Percentiles rank a stretch among this genome's conserved stretches.
These are phyloP conservation scores for Pantherophis vulpinus DNA, from an alignment of 2,797 vertebrate genomes.

Conservation along the genomic window DNA sequence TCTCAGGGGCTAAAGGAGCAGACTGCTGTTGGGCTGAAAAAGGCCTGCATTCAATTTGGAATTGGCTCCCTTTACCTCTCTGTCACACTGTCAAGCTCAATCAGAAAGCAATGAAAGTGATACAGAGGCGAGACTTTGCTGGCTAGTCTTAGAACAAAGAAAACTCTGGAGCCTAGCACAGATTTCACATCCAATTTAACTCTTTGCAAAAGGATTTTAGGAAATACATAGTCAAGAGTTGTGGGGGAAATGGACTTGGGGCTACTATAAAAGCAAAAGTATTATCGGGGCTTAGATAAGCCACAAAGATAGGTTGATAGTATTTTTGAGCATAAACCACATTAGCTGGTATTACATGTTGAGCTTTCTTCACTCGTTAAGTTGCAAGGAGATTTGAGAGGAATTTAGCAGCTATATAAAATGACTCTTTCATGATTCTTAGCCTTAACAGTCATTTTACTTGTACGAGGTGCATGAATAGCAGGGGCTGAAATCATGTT, in stretches of 20 bases:
- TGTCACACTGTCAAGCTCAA: conserved; percentile 99
- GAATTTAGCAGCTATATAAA: conserved; percentile 89
- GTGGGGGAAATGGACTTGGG: conserved; percentile 77
- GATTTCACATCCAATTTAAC: conserved; percentile 99
- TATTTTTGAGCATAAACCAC: conserved; percentile 89
- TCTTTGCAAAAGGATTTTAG: conserved; percentile 89
- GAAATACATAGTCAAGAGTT: conserved; percentile 86
- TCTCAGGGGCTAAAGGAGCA: conserved; percentile 78
- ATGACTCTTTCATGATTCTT: conserved; percentile 87
- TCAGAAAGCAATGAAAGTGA: conserved; percentile 90
- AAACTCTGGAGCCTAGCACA: conserved; percentile 85
- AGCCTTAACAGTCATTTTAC: conserved; percentile 85
- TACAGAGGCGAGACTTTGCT: conserved; percentile 80
- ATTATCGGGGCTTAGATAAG: conserved; percentile 88
- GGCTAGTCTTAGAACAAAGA: conserved; percentile 90
- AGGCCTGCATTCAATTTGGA: conserved; percentile 85
- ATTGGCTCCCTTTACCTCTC: conserved; percentile 90
- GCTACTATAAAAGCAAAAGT: conserved; percentile 86
- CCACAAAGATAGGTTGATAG: conserved; percentile 87
- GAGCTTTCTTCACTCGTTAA: conserved; percentile 86
- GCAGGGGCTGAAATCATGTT: conserved; percentile 99
- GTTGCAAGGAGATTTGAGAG: conserved; percentile 98
- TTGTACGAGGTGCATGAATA: conserved; percentile 97
- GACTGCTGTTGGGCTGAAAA: conserved; percentile 87
- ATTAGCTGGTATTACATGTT: conserved; percentile 94